A percentile compares a stretch with the other conserved stretches of the same genome.
Conservation (phyloP, 1,140 invertebrate species). For the Brachionus paranguensis region DNA sequence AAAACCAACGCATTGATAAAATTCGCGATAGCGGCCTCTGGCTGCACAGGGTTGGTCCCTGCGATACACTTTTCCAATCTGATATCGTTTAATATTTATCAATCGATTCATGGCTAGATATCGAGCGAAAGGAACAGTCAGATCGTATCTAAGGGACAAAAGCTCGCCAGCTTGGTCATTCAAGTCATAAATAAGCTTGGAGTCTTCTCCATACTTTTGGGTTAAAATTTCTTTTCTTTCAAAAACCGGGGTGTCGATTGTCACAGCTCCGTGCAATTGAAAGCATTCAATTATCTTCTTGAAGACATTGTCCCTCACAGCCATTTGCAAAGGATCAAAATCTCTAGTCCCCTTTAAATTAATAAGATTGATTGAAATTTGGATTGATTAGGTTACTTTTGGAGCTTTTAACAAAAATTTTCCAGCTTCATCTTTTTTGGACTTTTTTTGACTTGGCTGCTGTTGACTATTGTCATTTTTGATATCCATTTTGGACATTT, state of each 20-base stretch:
- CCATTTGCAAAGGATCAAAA: slow-evolving; percentile 88
- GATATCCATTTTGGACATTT: background rate
- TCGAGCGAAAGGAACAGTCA: slow-evolving; percentile 81
- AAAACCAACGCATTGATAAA: slow-evolving; percentile 93
- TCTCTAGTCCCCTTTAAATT: slow-evolving; percentile 78
- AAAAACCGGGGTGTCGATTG: slow-evolving; percentile 98
- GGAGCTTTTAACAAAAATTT: slow-evolving; percentile 34
- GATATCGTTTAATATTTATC: slow-evolving; percentile 75
- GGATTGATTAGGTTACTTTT: background rate
- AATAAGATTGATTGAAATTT: background rate
- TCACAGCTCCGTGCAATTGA: slow-evolving; percentile 93
- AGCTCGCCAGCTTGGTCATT: slow-evolving; percentile 96
- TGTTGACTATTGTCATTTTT: background rate
- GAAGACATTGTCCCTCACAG: slow-evolving; percentile 77
- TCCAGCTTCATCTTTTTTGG: background rate
- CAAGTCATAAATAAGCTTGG: slow-evolving; percentile 95
- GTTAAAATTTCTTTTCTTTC: slow-evolving; percentile 68
- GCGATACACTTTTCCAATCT: slow-evolving; percentile 74
- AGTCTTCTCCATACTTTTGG: slow-evolving; percentile 94
- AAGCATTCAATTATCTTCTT: slow-evolving; percentile 82
- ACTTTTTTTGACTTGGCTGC: background rate
- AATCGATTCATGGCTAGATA: slow-evolving; percentile 98
- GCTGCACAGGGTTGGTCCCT: slow-evolving; percentile 95
- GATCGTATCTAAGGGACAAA: slow-evolving; percentile 59
- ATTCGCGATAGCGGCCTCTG: slow-evolving; percentile 89